phyloP scores from a whole-genome alignment of 2,797 vertebrate genomes.

The Gadopsis marmoratus region DNA sequence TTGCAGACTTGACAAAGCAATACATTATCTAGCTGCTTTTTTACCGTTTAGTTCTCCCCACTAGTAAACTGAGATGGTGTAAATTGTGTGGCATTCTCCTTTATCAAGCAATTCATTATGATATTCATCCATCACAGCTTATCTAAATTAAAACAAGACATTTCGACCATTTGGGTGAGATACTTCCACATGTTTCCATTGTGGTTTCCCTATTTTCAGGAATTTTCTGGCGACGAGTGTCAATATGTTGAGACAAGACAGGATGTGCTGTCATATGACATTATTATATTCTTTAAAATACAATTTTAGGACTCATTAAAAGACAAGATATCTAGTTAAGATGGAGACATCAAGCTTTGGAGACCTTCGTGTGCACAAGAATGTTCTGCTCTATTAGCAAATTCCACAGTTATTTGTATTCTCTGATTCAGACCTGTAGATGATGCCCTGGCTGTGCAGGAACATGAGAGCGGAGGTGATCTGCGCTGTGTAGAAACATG shows the following conservation, averaged over 20 bases:
- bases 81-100: not conserved
- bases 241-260: not conserved
- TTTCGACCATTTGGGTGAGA: too few relatives aligned
- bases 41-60: not conserved
- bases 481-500: conserved; percentile 96
- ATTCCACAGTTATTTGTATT: not conserved
- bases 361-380: not conserved
- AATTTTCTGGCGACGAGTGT: too few relatives aligned
- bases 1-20: not conserved
- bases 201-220: not conserved
- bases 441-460: conserved; percentile 94
- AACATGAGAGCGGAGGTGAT: conserved; percentile 98
- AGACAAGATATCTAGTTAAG: not conserved
- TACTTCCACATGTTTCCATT: not conserved
- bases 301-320: not conserved
- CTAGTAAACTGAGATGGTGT: not conserved
- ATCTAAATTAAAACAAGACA: not conserved
- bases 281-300: not conserved
- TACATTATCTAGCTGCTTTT: not conserved
- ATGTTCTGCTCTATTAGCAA: not conserved
- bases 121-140: not conserved
- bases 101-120: not conserved
- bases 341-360: not conserved
- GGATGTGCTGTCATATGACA: not conserved
- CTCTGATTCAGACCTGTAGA: conserved; percentile 90